phyloP scores from a whole-genome alignment of 2,113 vertebrate species.

The Taurulus bubalis region DNA sequence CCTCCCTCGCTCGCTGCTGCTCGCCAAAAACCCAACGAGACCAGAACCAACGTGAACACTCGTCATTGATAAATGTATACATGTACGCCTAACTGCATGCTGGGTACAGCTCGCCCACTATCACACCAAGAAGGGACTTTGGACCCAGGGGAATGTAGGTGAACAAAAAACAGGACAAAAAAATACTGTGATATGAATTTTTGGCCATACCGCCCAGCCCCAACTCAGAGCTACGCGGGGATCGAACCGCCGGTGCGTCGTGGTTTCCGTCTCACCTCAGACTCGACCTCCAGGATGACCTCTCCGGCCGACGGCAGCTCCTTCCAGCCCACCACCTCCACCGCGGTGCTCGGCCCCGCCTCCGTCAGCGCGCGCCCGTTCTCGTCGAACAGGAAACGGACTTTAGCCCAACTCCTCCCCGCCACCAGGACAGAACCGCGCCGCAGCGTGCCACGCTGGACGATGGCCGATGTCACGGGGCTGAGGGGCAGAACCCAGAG shows the following conservation, averaged over 20 bases:
- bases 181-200: too few species aligned
- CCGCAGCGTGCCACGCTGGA: conserved; percentile 91
- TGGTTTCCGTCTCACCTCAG: conserved; percentile 85
- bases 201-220: too few species aligned
- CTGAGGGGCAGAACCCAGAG: conserved; percentile 50
- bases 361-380: conserved; percentile 81
- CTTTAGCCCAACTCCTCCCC: conserved; percentile 93
- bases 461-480: conserved; percentile 89
- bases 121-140: too few species aligned
- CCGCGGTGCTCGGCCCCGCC: conserved; percentile 87
- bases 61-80: too few species aligned
- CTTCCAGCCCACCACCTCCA: conserved; percentile 95
- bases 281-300: conserved; percentile 93
- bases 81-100: too few species aligned
- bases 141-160: too few species aligned
- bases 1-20: conserved; percentile 92
- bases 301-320: conserved; percentile 93
- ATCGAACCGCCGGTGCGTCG: neutral
- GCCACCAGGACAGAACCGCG: conserved; percentile 91
- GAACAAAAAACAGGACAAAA: too few species aligned
- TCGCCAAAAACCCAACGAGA: neutral
- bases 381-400: conserved; percentile 93
- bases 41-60: too few species aligned
- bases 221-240: neutral
- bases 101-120: too few species aligned